Conservation (phyloP, 2,113 vertebrate genomes). For the Rana temporaria region DNA sequence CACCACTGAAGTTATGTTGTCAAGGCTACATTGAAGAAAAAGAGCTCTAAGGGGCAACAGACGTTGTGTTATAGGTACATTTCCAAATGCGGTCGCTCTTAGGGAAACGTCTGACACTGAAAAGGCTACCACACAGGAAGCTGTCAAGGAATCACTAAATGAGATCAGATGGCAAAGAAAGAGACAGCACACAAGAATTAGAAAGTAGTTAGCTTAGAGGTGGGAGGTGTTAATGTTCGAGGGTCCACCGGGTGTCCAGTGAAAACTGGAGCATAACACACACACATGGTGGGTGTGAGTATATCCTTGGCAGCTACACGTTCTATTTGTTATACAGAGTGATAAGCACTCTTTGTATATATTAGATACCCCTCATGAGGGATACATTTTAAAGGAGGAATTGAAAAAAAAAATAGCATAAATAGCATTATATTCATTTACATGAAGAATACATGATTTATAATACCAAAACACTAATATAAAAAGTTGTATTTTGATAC, state of each 20-base stretch:
- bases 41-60: constrained; percentile 18
- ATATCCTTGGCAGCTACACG: constrained; percentile 27
- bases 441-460: neutral
- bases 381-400: neutral
- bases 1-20: constrained; percentile 4
- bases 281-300: constrained; percentile 26
- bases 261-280: constrained; percentile 51
- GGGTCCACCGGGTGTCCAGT: constrained; percentile 55
- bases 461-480: no score
- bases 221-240: constrained; percentile 44
- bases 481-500: no score
- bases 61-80: constrained; percentile 11
- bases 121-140: constrained; percentile 50
- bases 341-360: neutral
- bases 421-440: neutral
- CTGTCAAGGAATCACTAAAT: constrained; percentile 46
- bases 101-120: constrained; percentile 31
- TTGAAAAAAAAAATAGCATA: neutral
- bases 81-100: constrained; percentile 11
- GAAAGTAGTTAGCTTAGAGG: constrained; percentile 46
- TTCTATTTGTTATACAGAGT: constrained; percentile 12
- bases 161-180: constrained; percentile 47
- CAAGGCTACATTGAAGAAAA: neutral
- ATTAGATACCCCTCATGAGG: neutral
- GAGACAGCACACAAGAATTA: constrained; percentile 42